Conservation (phyloP, 2,888 invertebrate species). For the Lypha dubia region DNA sequence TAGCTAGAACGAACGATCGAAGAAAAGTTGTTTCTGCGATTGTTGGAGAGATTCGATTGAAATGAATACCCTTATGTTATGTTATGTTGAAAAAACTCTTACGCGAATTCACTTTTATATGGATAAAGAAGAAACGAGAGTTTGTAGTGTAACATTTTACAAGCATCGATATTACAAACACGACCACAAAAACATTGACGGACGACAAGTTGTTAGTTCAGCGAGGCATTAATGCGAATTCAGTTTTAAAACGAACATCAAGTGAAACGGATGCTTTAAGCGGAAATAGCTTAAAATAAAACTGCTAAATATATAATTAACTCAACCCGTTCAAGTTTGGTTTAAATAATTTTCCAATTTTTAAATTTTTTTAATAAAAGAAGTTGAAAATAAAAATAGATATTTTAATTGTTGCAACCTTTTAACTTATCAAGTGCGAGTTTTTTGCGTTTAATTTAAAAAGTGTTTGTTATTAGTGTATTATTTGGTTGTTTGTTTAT, state of each 20-base stretch:
- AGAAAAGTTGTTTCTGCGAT: too few relatives aligned
- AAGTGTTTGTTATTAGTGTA: slow-evolving; percentile 16
- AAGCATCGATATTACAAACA: slow-evolving; percentile 22
- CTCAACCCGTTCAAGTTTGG: not conserved
- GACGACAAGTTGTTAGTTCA: slow-evolving; percentile 75
- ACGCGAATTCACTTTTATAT: slow-evolving; percentile 34
- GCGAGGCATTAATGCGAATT: slow-evolving; percentile 79
- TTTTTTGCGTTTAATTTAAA: slow-evolving; percentile 22
- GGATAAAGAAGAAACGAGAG: slow-evolving; percentile 47
- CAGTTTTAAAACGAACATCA: slow-evolving; percentile 82
- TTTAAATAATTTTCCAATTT: slow-evolving; percentile 10
- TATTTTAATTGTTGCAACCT: slow-evolving; percentile 40
- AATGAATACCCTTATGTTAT: too few relatives aligned
- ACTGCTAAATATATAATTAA: slow-evolving; percentile 38
- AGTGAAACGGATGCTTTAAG: slow-evolving; percentile 79
- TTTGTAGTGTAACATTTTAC: slow-evolving; percentile 50
- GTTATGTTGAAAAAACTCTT: slow-evolving; percentile 27
- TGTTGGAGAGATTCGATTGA: too few relatives aligned
- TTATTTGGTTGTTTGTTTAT: slow-evolving; percentile 26
- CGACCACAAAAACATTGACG: slow-evolving; percentile 50
- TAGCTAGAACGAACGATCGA: too few relatives aligned
- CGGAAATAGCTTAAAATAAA: slow-evolving; percentile 68
- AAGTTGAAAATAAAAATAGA: slow-evolving; percentile 7
- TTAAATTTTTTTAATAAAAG: not conserved
- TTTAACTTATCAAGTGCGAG: slow-evolving; percentile 66